Conservation (phyloP, 2,888 invertebrate species). For the Machimus rusticus region DNA sequence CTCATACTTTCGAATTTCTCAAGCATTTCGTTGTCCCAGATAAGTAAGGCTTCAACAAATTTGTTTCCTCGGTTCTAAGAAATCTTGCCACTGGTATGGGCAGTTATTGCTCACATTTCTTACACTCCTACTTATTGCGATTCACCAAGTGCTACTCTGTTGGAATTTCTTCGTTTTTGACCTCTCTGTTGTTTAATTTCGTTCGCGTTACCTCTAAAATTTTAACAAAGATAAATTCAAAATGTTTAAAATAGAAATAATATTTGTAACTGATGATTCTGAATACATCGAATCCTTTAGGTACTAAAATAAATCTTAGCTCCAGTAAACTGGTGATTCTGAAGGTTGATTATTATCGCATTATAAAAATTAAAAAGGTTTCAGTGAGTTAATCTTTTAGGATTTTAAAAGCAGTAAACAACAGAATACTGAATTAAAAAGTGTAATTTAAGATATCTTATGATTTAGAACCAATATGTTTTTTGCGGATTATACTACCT, state of each 20-base stretch:
- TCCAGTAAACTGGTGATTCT: too few relatives aligned
- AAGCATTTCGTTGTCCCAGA: slow-evolving; percentile 12
- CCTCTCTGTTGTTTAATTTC: not conserved
- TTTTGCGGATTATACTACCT: too few relatives aligned
- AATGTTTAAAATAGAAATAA: not conserved
- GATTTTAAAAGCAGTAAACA: too few relatives aligned
- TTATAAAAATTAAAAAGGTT: too few relatives aligned
- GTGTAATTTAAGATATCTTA: too few relatives aligned
- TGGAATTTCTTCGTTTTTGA: not conserved
- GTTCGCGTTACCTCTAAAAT: not conserved
- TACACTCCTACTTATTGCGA: not conserved
- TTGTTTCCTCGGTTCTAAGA: not conserved
- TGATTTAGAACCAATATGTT: too few relatives aligned
- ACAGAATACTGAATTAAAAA: too few relatives aligned
- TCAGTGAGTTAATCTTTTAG: too few relatives aligned
- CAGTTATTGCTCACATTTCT: not conserved
- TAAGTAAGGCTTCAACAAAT: not conserved
- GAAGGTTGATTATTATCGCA: too few relatives aligned
- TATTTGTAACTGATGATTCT: not conserved
- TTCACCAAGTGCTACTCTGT: not conserved
- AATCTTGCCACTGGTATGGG: not conserved
- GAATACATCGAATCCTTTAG: too few relatives aligned
- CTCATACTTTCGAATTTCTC: slow-evolving; percentile 12
- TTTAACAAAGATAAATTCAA: not conserved
- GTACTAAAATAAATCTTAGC: too few relatives aligned